Base-by-base conservation (phyloP, 2,888 invertebrate genomes). In the Bellardia pandia region DNA sequence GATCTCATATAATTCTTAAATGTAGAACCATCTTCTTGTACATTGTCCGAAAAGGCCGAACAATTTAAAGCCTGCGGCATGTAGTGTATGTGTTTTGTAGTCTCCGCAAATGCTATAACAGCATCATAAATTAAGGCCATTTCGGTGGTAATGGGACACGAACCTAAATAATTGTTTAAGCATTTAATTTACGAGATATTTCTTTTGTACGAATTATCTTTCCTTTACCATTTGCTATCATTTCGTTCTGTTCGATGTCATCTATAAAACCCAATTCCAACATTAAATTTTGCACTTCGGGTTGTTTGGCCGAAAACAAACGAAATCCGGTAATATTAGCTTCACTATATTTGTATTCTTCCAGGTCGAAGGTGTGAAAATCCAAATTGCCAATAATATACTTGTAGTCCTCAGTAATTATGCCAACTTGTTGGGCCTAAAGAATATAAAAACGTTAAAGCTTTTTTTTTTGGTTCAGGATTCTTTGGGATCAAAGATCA, bases 331-430 rank as follows among this genome's bases (percentile, higher is more conserved):
- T 97, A 53, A 98, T 97, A 92, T 98, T 98, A 0, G 96, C 96
- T 8, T 97, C 97, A 0, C 97, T 96, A 90, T 96, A 96, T 91
- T 96, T 96, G 91, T 96, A 98, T 16, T 96, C 96, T 66, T 96
- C 96, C 90, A 97, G 94, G 90, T 98, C 96, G 33, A 92, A 91
- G 0, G 93, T 92, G 33, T 93, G 93, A 40, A 98, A 94, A 92
- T 98, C 98, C 93, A 98, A 94, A 89, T 96, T 96, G 83, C 97
- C 97, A 78, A 98, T 95, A 45, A 98, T 94, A 90, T 96, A 97
- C 89, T 95, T 96, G 93, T 98, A 98, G 92, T 98, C 97, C 93
- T 98, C 97, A 88, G 97, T 98, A 96, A 99, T 98, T 96, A 99
- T 97, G 86, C 98, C 98, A 90, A 98, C 97, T 94, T 98, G 98